A percentile compares a stretch with the other conserved stretches of the same genome.
Evolutionary conservation across 2,888 invertebrate genomes (phyloP).

Genomic region (Aspidiotus rigidus): DNA sequence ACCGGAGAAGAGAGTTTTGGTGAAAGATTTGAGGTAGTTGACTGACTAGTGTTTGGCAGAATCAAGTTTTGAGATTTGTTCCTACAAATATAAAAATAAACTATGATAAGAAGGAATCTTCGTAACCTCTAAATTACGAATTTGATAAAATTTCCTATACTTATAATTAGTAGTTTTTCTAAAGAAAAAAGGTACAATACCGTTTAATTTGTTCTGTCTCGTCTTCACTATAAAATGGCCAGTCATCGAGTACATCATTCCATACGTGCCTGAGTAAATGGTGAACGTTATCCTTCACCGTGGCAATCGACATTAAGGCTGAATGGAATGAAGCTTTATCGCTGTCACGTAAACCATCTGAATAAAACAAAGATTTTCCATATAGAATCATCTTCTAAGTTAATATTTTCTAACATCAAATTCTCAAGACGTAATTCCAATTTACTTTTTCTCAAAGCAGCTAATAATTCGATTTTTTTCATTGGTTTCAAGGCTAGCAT

Average conservation of each 20-base stretch:
- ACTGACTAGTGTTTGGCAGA: constrained; percentile 55
- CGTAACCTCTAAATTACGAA: too few species aligned
- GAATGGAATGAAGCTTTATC: constrained; percentile 67
- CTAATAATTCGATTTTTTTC: constrained; percentile 83
- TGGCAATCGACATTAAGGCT: constrained; percentile 56
- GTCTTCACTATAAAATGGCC: constrained; percentile 87
- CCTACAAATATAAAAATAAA: background rate
- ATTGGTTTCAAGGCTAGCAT: constrained; percentile 84
- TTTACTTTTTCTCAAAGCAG: constrained; percentile 65
- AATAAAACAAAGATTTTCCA: constrained; percentile 4
- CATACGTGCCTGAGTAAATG: constrained; percentile 76
- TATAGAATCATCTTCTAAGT: too few species aligned
- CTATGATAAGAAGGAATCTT: too few species aligned
- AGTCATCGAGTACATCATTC: constrained; percentile 88
- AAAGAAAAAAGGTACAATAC: background rate
- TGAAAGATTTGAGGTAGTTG: constrained; percentile 51
- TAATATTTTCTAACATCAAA: too few species aligned
- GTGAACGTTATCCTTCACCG: constrained; percentile 79
- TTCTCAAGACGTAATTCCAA: too few species aligned
- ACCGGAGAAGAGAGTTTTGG: constrained; percentile 55
- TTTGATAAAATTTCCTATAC: too few species aligned
- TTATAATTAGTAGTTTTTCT: too few species aligned
- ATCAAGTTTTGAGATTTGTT: background rate
- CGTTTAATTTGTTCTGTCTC: constrained; percentile 77
- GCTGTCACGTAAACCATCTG: constrained; percentile 65